A percentile compares a stretch with the other conserved stretches of the same genome.
Conservation (phyloP, 2,888 invertebrate species). For the Xestobium rufovillosum region DNA sequence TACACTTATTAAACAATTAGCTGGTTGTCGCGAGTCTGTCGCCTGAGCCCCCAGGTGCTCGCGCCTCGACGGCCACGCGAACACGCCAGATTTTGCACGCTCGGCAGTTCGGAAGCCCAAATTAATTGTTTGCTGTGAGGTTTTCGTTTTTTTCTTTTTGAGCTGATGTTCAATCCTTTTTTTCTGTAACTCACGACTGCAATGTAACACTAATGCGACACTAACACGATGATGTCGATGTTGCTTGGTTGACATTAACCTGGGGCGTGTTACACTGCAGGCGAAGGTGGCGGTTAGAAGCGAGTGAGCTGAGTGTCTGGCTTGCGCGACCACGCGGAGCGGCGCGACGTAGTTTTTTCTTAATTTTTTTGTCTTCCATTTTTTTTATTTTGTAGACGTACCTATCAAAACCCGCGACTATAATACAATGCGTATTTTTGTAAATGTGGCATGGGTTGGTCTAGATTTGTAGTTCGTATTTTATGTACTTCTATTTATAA, state of each 20-base stretch:
- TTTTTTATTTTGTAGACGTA: constrained; percentile 16
- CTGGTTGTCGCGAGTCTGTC: constrained; percentile 30
- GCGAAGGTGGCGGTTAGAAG: constrained; percentile 40
- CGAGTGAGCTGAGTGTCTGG: constrained; percentile 39
- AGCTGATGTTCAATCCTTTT: constrained; percentile 38
- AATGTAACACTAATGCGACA: constrained; percentile 45
- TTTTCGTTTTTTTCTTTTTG: constrained; percentile 41
- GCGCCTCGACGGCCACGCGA: constrained; percentile 30
- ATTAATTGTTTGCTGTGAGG: constrained; percentile 44
- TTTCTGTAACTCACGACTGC: constrained; percentile 44
- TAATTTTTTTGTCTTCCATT: constrained; percentile 14
- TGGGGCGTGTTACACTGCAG: constrained; percentile 43
- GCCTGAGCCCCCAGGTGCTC: constrained; percentile 30
- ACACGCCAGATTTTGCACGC: constrained; percentile 30
- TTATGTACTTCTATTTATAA: no score
- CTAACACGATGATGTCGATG: constrained; percentile 42
- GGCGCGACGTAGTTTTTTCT: constrained; percentile 14
- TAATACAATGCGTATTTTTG: no score
- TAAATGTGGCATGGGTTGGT: no score
- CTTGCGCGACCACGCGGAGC: constrained; percentile 28
- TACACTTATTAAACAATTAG: constrained; percentile 27
- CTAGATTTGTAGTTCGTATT: no score
- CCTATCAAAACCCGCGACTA: no score
- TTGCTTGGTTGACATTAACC: constrained; percentile 41
- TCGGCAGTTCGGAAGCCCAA: no score